Evolutionary conservation across 1,140 invertebrate species (phyloP).

Genomic region (Akabosia matsudoensis): DNA sequence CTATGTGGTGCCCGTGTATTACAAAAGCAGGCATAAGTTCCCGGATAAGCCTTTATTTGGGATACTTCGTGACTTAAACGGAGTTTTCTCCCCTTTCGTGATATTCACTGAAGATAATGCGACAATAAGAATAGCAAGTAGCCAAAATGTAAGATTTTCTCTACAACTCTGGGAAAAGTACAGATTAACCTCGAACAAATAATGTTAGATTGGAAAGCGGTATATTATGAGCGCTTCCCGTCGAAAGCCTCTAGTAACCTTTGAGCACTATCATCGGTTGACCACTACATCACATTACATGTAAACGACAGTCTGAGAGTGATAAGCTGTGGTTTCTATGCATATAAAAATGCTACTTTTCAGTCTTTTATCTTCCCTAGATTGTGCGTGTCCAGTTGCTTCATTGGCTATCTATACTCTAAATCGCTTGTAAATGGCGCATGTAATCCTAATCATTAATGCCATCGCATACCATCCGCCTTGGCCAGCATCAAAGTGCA

Average conservation of each 20-base stretch:
- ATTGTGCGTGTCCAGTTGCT: neutral
- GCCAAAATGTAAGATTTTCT: neutral
- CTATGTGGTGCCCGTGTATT: neutral
- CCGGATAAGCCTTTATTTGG: slow-evolving; percentile 20
- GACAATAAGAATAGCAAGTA: neutral
- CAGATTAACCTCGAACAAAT: neutral
- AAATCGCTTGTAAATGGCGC: slow-evolving; percentile 11
- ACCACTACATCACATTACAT: neutral
- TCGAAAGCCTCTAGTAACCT: no score
- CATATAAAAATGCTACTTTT: neutral
- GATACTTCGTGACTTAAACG: slow-evolving; percentile 8
- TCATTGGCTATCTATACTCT: neutral
- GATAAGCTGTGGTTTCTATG: neutral
- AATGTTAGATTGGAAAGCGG: neutral
- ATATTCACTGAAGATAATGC: slow-evolving; percentile 21
- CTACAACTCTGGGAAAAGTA: neutral
- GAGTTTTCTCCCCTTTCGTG: slow-evolving; percentile 18
- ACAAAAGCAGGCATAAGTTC: neutral
- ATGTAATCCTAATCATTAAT: slow-evolving; percentile 23
- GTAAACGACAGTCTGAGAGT: neutral
- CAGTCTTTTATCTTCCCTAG: neutral
- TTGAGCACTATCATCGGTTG: neutral
- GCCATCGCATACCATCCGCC: slow-evolving; percentile 5
- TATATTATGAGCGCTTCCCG: no score
- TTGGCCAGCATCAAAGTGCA: no score